Conservation (phyloP, 1,140 invertebrate species). For the Drosophila lowei region DNA sequence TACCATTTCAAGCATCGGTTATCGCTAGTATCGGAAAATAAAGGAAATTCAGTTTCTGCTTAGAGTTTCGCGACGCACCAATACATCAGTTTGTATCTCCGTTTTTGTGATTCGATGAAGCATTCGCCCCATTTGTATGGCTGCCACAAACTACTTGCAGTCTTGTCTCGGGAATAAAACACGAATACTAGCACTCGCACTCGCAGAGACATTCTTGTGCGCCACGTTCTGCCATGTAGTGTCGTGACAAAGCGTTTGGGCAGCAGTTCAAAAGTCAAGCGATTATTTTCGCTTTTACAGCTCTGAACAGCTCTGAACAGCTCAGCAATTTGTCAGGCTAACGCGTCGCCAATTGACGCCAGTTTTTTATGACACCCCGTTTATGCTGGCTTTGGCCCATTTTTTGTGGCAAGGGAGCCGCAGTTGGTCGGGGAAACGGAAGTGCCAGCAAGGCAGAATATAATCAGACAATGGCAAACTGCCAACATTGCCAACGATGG, state of each 20-base stretch:
- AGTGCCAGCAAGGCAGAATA: constrained; percentile 57
- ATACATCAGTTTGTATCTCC: no score
- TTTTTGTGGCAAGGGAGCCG: constrained; percentile 10
- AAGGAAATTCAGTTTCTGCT: no score
- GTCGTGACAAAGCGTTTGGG: constrained; percentile 33
- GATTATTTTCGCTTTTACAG: constrained; percentile 53
- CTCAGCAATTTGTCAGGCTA: constrained; percentile 76
- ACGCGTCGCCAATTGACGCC: constrained; percentile 72
- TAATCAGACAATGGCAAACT: constrained; percentile 63
- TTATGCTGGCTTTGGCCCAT: constrained; percentile 10
- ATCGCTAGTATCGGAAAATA: no score
- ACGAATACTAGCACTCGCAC: background rate
- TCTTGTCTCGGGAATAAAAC: constrained; percentile 6
- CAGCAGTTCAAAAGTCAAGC: constrained; percentile 44
- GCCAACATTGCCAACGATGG: constrained; percentile 35
- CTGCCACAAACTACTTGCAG: no score
- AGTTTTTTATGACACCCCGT: constrained; percentile 54
- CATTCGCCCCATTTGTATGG: no score
- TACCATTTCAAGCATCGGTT: no score
- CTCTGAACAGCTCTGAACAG: constrained; percentile 49
- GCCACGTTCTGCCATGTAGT: background rate
- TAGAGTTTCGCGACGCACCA: no score
- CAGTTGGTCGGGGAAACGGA: constrained; percentile 45
- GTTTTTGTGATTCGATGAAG: no score
- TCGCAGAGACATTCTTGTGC: no score